These are phyloP conservation scores for Cyprinodon brontotheroides DNA, from an alignment of 2,113 vertebrate species.

Conservation along the genomic window DNA sequence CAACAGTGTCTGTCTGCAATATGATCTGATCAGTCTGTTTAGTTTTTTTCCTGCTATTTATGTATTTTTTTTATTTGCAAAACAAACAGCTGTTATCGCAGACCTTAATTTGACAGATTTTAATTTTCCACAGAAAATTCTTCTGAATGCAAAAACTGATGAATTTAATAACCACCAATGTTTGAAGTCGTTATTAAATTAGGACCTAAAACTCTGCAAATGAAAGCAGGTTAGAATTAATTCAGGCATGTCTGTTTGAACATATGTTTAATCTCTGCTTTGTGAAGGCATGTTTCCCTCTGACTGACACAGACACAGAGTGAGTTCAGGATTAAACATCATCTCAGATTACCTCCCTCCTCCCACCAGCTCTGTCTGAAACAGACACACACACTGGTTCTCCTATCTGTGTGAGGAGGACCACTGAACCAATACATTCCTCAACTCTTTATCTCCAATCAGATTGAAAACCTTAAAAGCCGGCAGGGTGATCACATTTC, in stretches of 20 bases:
- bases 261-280: slow-evolving; percentile 57
- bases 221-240: neutral
- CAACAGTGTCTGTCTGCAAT: no score
- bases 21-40: no score
- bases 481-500: neutral
- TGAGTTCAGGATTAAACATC: slow-evolving; percentile 59
- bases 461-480: neutral
- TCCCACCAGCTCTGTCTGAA: neutral
- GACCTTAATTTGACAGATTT: neutral
- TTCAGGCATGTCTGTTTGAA: slow-evolving; percentile 18
- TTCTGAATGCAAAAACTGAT: neutral
- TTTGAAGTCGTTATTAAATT: neutral
- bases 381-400: slow-evolving; percentile 10
- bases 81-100: neutral
- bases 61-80: no score
- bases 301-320: slow-evolving; percentile 37
- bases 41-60: no score
- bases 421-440: neutral
- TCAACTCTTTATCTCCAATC: neutral
- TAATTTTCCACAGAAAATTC: no score
- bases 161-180: no score
- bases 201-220: slow-evolving; percentile 24
- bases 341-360: slow-evolving; percentile 50
- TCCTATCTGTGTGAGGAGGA: neutral
- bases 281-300: slow-evolving; percentile 61